Evolutionary conservation across 1,140 invertebrate species (phyloP).

Genomic region (Drosophila tsacasi): DNA sequence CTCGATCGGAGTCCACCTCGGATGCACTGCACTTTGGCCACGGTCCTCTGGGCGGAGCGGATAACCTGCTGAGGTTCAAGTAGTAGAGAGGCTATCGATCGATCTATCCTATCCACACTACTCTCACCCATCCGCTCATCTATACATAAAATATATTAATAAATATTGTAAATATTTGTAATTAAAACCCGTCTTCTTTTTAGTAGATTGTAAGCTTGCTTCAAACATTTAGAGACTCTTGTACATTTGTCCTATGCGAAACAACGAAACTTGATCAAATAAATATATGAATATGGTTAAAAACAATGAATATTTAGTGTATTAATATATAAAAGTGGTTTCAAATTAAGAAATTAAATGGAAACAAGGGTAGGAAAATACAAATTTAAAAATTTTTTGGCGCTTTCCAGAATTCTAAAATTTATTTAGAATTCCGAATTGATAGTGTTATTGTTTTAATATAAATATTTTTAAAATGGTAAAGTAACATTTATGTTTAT

Average conservation of each 20-base stretch:
- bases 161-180: slow-evolving; percentile 73
- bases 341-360: neutral
- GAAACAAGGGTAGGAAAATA: no score
- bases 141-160: slow-evolving; percentile 39
- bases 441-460: no score
- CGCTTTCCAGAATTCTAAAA: neutral
- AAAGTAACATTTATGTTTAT: no score
- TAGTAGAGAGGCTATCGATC: slow-evolving; percentile 40
- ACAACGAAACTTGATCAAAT: slow-evolving; percentile 47
- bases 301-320: slow-evolving; percentile 27
- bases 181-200: slow-evolving; percentile 50
- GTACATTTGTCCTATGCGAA: slow-evolving; percentile 62
- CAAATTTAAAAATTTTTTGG: no score
- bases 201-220: slow-evolving; percentile 53
- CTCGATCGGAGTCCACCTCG: slow-evolving; percentile 66
- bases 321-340: slow-evolving; percentile 36
- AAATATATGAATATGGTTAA: slow-evolving; percentile 42
- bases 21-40: slow-evolving; percentile 80
- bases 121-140: slow-evolving; percentile 23
- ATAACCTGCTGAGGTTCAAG: slow-evolving; percentile 71
- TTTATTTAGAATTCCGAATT: neutral
- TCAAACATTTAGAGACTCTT: slow-evolving; percentile 23
- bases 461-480: neutral
- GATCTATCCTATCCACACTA: slow-evolving; percentile 8
- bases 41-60: slow-evolving; percentile 67